Evolutionary conservation across 2,888 invertebrate genomes (phyloP).

Genomic region (Onthophagus sagittarius): DNA sequence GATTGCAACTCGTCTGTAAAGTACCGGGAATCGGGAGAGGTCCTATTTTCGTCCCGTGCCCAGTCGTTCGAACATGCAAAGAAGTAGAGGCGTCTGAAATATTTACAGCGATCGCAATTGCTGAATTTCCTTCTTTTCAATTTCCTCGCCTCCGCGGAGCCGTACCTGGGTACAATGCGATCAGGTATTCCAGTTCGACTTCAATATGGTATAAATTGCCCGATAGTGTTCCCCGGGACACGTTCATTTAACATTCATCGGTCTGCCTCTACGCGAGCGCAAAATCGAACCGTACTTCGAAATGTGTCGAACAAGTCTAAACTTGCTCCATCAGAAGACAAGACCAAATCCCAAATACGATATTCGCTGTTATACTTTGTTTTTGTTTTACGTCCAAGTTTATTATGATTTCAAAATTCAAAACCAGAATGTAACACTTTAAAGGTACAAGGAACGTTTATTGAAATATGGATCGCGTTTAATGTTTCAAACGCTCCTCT

Average conservation of each 20-base stretch:
- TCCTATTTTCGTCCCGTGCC: not conserved
- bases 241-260: conserved; percentile 13
- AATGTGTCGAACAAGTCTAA: not conserved
- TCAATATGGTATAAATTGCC: conserved; percentile 10
- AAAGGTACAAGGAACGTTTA: not conserved
- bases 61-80: not conserved
- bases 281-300: not conserved
- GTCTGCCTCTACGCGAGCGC: conserved; percentile 1
- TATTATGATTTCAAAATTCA: not conserved
- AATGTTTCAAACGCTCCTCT: not conserved
- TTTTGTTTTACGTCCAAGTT: not conserved
- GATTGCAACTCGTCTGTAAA: not conserved
- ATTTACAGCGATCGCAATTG: not conserved
- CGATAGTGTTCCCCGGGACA: conserved; percentile 11
- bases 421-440: not conserved
- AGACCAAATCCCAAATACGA: not conserved
- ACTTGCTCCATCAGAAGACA: not conserved
- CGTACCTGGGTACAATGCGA: not conserved
- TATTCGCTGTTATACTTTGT: not conserved
- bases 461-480: not conserved
- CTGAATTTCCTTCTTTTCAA: not conserved
- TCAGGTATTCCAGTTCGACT: conserved; percentile 2
- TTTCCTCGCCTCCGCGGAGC: not conserved
- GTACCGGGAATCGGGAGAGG: not conserved
- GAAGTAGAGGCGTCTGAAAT: not conserved